A percentile compares a stretch with the other conserved stretches of the same genome.
Conservation (phyloP, 2,113 vertebrate genomes). For the Catharus bicknelli region DNA sequence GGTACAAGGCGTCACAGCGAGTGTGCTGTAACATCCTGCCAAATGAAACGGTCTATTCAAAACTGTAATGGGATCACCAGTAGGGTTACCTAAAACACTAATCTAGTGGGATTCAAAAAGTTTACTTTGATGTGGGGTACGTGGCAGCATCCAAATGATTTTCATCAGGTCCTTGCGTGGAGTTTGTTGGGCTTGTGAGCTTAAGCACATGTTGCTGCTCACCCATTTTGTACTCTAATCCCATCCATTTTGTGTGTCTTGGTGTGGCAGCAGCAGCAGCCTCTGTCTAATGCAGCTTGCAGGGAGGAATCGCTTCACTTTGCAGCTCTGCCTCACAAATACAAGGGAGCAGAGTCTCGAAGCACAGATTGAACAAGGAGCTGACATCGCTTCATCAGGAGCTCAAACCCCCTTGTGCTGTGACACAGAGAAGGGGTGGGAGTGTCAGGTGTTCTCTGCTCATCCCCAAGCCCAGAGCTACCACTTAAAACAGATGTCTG, state of each 20-base stretch:
- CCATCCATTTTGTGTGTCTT: neutral
- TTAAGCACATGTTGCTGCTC: rapidly evolving
- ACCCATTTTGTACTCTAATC: neutral
- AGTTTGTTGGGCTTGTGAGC: neutral
- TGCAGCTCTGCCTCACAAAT: neutral
- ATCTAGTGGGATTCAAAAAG: neutral
- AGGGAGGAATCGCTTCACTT: neutral
- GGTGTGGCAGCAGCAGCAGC: neutral
- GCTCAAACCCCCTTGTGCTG: neutral
- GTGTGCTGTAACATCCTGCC: neutral
- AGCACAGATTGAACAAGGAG: neutral
- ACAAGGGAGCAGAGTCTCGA: neutral
- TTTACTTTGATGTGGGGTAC: neutral
- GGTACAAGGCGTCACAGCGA: neutral
- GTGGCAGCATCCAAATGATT: neutral
- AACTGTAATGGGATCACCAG: neutral
- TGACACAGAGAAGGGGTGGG: neutral
- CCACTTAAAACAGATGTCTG: constrained; percentile 66
- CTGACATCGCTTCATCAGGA: neutral
- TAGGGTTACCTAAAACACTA: neutral
- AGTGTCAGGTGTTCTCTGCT: neutral
- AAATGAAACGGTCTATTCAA: neutral
- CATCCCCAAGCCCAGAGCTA: neutral
- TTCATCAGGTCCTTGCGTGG: neutral
- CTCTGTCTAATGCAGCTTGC: neutral